Percentiles rank a stretch among this genome's conserved stretches.
Evolutionary conservation across 2,888 invertebrate species (phyloP).

Genomic region (Parasteatoda lunata): DNA sequence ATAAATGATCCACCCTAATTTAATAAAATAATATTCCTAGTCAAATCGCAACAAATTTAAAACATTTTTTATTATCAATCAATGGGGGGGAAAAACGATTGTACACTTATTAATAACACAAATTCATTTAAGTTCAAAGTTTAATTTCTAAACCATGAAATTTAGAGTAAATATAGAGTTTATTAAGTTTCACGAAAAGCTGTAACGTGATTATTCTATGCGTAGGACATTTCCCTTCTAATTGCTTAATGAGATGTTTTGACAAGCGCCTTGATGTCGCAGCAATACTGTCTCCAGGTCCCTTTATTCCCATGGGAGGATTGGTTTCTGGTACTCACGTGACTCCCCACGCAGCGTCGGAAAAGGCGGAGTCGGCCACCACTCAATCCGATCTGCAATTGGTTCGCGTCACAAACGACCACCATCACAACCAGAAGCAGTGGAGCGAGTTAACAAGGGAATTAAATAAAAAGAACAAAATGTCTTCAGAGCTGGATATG

Average conservation of each 20-base stretch:
- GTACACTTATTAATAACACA: no score
- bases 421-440: conserved; percentile 34
- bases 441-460: conserved; percentile 25
- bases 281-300: conserved; percentile 1
- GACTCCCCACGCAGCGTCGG: conserved; percentile 31
- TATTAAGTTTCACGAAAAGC: no score
- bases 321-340: conserved; percentile 43
- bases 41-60: no score
- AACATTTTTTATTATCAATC: no score
- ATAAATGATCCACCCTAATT: no score
- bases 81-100: no score
- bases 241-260: not conserved
- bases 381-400: conserved; percentile 51
- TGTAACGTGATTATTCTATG: no score
- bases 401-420: conserved; percentile 47
- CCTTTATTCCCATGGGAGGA: conserved; percentile 13
- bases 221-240: not conserved
- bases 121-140: no score
- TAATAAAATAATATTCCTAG: no score
- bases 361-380: conserved; percentile 34
- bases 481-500: conserved; percentile 37
- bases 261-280: conserved; percentile 54
- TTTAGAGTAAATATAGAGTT: no score
- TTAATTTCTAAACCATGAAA: no score
- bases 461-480: conserved; percentile 23